Evolutionary conservation across 2,888 invertebrate genomes (phyloP).

Genomic region (Aspidiotus destructor): DNA sequence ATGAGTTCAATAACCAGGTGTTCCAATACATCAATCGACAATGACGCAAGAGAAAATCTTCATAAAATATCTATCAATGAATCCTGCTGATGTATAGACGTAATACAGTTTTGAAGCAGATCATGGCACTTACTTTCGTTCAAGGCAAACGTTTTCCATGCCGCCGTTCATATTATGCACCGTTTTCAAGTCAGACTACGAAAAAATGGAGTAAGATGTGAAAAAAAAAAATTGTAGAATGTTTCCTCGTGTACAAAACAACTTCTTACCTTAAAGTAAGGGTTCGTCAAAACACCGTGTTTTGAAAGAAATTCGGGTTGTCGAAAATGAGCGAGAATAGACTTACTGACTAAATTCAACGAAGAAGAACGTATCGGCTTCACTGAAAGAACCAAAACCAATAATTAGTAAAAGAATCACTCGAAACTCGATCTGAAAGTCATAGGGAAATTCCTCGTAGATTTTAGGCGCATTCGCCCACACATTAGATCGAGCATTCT

Average conservation of each 20-base stretch:
- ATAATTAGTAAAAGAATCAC: too few relatives aligned
- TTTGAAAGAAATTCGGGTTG: constrained; percentile 17
- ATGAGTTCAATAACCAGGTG: too few relatives aligned
- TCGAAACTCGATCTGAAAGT: too few relatives aligned
- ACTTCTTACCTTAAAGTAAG: constrained; percentile 1
- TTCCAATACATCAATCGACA: too few relatives aligned
- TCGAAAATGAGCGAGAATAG: constrained; percentile 17
- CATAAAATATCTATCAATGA: too few relatives aligned
- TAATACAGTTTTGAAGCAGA: too few relatives aligned
- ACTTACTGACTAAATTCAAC: constrained; percentile 19
- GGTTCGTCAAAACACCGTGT: constrained; percentile 17
- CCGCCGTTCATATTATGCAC: constrained; percentile 16
- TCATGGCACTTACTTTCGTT: constrained; percentile 13
- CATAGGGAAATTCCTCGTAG: not conserved
- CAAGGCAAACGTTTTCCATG: constrained; percentile 12
- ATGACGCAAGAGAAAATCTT: too few relatives aligned
- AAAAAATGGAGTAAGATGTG: not conserved
- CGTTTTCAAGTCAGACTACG: not conserved
- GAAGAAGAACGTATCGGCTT: constrained; percentile 16
- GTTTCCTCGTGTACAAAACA: not conserved
- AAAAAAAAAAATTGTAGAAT: not conserved
- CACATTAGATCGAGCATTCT: not conserved
- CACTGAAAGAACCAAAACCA: not conserved
- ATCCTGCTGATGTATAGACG: too few relatives aligned
- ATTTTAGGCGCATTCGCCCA: not conserved